These are phyloP conservation scores for Gadopsis bispinosus DNA, from an alignment of 2,797 vertebrate species.

Conservation along the genomic window DNA sequence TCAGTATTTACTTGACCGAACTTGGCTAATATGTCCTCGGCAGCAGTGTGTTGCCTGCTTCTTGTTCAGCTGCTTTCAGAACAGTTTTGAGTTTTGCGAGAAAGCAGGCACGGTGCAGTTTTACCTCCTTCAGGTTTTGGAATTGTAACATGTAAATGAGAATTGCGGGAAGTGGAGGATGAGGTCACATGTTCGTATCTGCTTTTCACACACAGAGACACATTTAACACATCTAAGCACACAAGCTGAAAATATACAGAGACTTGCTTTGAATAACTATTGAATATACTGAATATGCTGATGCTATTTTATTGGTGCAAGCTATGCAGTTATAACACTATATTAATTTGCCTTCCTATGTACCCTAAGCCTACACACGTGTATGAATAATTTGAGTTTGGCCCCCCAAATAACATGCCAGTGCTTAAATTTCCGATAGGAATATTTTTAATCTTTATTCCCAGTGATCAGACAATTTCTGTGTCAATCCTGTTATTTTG, in stretches of 20 bases:
- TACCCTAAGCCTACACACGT: conserved; percentile 36
- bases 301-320: conserved; percentile 18
- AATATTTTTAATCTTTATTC: conserved; percentile 58
- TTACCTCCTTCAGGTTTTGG: conserved; percentile 27
- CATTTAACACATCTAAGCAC: neutral
- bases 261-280: conserved; percentile 21
- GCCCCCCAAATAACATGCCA: conserved; percentile 19
- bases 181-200: conserved; percentile 12
- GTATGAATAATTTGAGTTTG: conserved; percentile 46
- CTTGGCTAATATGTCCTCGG: conserved; percentile 26
- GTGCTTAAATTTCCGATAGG: conserved; percentile 44
- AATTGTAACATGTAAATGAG: conserved; percentile 44
- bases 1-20: conserved; percentile 46
- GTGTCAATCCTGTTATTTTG: conserved; percentile 60
- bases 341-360: conserved; percentile 17
- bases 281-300: conserved; percentile 7
- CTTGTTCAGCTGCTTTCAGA: conserved; percentile 27
- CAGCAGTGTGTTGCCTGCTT: neutral
- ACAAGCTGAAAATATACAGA: neutral
- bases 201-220: neutral
- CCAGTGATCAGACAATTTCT: conserved; percentile 63
- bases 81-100: neutral
- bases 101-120: neutral
- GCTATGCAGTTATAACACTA: conserved; percentile 22
- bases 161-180: conserved; percentile 32